Conservation (phyloP, 2,113 vertebrate species). For the Odontophorus gujanensis region DNA sequence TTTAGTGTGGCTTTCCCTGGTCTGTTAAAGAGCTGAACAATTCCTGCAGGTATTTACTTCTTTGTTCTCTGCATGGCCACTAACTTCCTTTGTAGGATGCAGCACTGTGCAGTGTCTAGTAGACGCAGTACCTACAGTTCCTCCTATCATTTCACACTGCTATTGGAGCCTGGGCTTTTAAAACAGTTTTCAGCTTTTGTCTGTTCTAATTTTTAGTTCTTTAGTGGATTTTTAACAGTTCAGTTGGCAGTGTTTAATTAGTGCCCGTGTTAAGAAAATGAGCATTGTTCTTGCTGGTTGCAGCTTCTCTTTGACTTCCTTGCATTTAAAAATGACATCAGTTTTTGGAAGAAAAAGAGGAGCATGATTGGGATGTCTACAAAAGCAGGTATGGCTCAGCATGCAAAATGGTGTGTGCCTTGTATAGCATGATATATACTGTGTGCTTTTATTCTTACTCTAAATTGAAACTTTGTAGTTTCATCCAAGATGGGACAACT, state of each 20-base stretch:
- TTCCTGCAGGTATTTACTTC: background rate
- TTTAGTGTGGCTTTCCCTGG: background rate
- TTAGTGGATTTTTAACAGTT: background rate
- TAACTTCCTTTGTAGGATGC: background rate
- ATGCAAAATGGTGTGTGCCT: rapidly evolving
- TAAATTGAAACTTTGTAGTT: background rate
- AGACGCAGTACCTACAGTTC: background rate
- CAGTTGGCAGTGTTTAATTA: background rate
- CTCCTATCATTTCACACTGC: background rate
- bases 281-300: background rate
- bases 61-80: background rate
- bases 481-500: background rate
- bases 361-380: slow-evolving; percentile 99
- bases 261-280: background rate
- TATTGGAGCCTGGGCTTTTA: background rate
- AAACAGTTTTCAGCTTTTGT: background rate
- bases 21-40: background rate
- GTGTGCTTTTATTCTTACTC: background rate
- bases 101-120: background rate
- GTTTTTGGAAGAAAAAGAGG: slow-evolving; percentile 98
- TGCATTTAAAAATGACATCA: slow-evolving; percentile 99
- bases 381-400: slow-evolving; percentile 88
- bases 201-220: background rate
- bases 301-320: slow-evolving; percentile 98
- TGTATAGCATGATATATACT: background rate